A percentile compares a stretch with the other conserved stretches of the same genome.
Evolutionary conservation across 2,113 vertebrate genomes (phyloP).

Genomic region (Gallinago undulata): DNA sequence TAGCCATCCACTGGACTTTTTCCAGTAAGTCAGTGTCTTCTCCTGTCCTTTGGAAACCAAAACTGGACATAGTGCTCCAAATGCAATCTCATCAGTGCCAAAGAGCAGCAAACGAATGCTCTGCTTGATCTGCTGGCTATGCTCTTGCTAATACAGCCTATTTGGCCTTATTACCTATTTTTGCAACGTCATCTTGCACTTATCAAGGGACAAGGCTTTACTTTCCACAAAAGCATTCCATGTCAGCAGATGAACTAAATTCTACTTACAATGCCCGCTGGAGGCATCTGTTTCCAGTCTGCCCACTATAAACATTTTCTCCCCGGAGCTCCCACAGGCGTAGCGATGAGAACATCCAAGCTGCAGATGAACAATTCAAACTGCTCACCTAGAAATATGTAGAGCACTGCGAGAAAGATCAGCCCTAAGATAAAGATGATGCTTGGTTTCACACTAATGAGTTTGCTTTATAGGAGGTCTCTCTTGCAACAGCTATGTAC

Average conservation of each 20-base stretch:
- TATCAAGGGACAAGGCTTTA: background rate
- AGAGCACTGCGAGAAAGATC: background rate
- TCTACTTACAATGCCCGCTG: background rate
- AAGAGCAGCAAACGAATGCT: background rate
- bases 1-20: background rate
- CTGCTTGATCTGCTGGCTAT: rapidly evolving
- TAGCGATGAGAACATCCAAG: background rate
- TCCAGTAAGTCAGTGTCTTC: background rate
- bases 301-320: background rate
- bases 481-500: background rate
- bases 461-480: background rate
- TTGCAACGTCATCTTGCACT: conserved; percentile 17
- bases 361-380: background rate
- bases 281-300: background rate
- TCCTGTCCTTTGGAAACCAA: background rate
- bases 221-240: background rate
- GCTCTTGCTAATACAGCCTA: background rate
- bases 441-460: background rate
- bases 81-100: background rate
- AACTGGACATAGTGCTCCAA: background rate
- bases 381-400: background rate
- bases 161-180: background rate
- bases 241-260: conserved; percentile 6
- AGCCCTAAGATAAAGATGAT: background rate
- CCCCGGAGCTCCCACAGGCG: background rate